Conservation (phyloP, 2,888 invertebrate species). For the Neoscelio sp. region DNA sequence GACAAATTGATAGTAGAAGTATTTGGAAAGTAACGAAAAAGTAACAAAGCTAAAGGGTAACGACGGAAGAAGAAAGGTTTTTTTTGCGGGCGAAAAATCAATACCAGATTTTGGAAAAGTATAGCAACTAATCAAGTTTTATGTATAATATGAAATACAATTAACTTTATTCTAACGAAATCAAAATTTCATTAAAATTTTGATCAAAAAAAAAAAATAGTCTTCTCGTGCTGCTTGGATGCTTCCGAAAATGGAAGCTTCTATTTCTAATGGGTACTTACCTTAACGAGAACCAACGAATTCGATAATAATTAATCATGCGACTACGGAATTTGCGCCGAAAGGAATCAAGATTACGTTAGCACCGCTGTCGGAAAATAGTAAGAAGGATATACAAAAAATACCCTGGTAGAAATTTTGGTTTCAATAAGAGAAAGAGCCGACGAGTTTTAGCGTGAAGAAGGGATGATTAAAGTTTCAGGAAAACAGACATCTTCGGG, state of each 20-base stretch:
- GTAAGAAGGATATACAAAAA: constrained; percentile 35
- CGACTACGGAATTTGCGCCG: constrained; percentile 25
- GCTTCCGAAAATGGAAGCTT: background rate
- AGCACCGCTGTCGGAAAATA: constrained; percentile 42
- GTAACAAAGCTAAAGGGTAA: too few relatives aligned
- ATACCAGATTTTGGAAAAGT: constrained; percentile 60
- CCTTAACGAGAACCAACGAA: constrained; percentile 53
- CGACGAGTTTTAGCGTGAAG: too few relatives aligned
- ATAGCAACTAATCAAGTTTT: constrained; percentile 48
- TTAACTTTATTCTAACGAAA: constrained; percentile 12
- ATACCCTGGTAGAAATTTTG: too few relatives aligned
- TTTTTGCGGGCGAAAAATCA: constrained; percentile 35
- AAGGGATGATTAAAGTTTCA: too few relatives aligned
- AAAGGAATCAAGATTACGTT: constrained; percentile 24
- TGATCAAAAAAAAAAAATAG: too few relatives aligned
- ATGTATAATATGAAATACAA: too few relatives aligned
- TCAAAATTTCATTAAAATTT: too few relatives aligned
- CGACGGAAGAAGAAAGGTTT: constrained; percentile 22
- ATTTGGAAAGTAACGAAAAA: too few relatives aligned
- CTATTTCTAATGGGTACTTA: constrained; percentile 57
- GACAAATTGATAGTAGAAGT: too few relatives aligned
- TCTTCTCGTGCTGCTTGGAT: constrained; percentile 50
- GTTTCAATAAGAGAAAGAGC: too few relatives aligned
- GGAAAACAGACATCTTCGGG: too few relatives aligned
- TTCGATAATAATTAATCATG: constrained; percentile 45